These are phyloP conservation scores for Podargus strigoides DNA, from an alignment of 2,797 vertebrate genomes.

Conservation along the genomic window DNA sequence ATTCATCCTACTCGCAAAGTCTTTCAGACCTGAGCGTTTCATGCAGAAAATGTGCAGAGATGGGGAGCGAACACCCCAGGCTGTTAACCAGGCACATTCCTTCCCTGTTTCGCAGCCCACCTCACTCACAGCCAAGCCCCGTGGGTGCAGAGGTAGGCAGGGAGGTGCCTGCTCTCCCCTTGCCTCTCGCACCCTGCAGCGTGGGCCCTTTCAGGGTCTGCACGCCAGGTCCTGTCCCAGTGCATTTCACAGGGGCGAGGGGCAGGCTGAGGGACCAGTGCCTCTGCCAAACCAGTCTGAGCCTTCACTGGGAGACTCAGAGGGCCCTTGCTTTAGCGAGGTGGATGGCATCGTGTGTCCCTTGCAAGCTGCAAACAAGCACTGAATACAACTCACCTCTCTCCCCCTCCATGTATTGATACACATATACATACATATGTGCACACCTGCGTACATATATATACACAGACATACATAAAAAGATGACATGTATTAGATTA, in stretches of 20 bases:
- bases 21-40: background rate
- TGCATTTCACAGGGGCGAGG: accelerated
- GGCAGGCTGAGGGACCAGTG: background rate
- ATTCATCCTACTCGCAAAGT: background rate
- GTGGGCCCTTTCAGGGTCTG: accelerated
- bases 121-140: accelerated
- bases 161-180: background rate
- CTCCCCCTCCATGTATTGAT: background rate
- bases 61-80: background rate
- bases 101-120: background rate
- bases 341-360: accelerated
- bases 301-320: background rate
- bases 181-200: accelerated
- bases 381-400: background rate
- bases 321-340: background rate
- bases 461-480: background rate
- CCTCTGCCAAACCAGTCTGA: background rate
- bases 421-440: accelerated
- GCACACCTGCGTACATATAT: accelerated
- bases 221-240: accelerated
- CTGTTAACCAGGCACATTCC: background rate
- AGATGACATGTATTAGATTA: background rate
- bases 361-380: background rate
- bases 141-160: too few relatives aligned
- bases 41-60: background rate